A percentile compares a stretch with the other conserved stretches of the same genome.
These are phyloP conservation scores for Xenopus borealis DNA, from an alignment of 2,113 vertebrate genomes.

Conservation along the genomic window DNA sequence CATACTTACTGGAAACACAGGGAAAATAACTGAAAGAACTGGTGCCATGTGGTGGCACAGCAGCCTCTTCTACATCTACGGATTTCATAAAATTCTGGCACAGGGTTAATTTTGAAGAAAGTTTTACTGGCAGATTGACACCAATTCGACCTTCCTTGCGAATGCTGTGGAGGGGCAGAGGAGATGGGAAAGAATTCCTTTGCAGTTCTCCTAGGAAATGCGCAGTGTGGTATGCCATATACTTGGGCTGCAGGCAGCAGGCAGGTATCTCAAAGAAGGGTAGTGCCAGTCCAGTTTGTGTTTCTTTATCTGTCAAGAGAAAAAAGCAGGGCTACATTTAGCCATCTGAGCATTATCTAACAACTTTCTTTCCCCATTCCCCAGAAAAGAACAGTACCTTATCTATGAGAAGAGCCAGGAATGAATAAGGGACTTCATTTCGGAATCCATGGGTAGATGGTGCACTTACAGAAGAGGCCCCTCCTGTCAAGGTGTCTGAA, in stretches of 20 bases:
- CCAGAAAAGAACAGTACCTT: neutral
- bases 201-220: neutral
- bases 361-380: neutral
- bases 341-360: neutral
- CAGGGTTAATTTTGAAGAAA: slow-evolving; percentile 73
- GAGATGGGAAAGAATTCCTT: slow-evolving; percentile 53
- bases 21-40: neutral
- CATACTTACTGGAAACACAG: neutral
- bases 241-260: neutral
- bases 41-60: neutral
- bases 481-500: too few species aligned
- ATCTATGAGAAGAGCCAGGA: neutral
- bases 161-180: slow-evolving; percentile 77
- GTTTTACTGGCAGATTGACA: slow-evolving; percentile 63
- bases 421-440: neutral
- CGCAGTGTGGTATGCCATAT: neutral
- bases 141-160: slow-evolving; percentile 72
- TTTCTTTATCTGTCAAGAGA: neutral
- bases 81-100: slow-evolving; percentile 70
- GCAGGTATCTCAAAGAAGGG: neutral
- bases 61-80: too few species aligned
- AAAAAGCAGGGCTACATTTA: neutral
- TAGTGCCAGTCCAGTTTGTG: too few species aligned
- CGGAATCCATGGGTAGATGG: neutral
- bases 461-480: too few species aligned